phyloP scores from a whole-genome alignment of 2,888 invertebrate species.

The Pilophorus perplexus region DNA sequence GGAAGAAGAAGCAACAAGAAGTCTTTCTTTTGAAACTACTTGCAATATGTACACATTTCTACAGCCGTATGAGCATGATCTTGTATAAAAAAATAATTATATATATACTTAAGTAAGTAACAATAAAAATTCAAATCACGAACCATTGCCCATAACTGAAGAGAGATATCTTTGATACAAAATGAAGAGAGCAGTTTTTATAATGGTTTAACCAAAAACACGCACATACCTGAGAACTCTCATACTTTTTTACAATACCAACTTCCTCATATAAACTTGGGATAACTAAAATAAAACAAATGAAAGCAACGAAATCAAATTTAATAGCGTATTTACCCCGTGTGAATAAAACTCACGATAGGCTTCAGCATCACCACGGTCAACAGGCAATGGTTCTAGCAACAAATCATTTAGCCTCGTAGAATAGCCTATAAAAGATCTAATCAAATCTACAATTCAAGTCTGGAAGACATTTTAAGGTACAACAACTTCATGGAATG shows the following conservation, averaged over 20 bases:
- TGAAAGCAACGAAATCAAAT: no score
- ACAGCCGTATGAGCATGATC: slow-evolving; percentile 24
- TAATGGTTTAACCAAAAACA: background rate
- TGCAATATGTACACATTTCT: slow-evolving; percentile 30
- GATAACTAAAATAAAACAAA: no score
- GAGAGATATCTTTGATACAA: background rate
- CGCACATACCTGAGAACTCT: background rate
- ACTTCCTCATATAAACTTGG: no score
- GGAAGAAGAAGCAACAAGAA: slow-evolving; percentile 24
- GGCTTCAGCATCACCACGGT: background rate
- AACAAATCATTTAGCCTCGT: background rate
- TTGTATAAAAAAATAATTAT: slow-evolving; percentile 30
- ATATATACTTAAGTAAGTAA: slow-evolving; percentile 2
- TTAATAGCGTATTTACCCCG: no score
- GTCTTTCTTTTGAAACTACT: slow-evolving; percentile 19
- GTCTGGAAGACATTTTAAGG: slow-evolving; percentile 19
- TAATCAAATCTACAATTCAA: slow-evolving; percentile 23
- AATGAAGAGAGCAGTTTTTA: background rate
- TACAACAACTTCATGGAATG: slow-evolving; percentile 18
- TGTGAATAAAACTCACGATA: background rate
- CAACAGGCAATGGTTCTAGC: slow-evolving; percentile 11
- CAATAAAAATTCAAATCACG: slow-evolving; percentile 10
- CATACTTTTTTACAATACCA: no score
- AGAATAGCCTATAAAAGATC: slow-evolving; percentile 10
- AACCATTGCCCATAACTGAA: slow-evolving; percentile 3